Evolutionary conservation across 2,797 vertebrate species (phyloP), one percentile per base, ranked within the genome.

Genomic region (Brotula barbata): DNA sequence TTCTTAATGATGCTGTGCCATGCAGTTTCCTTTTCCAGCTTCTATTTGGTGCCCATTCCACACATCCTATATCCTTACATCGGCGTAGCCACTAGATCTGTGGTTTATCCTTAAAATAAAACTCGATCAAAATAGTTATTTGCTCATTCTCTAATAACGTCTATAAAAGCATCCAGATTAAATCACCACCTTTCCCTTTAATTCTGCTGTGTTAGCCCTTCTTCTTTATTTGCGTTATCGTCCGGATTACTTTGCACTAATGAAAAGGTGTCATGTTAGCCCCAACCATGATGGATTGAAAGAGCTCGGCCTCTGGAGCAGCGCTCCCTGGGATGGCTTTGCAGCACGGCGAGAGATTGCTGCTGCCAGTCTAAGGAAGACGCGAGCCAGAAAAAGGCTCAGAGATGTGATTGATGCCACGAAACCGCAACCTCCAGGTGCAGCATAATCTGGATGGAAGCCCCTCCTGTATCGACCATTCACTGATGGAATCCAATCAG

Each of bases 211-310:
- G 47, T 51, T 44, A 49, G 49, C 37, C 48, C 39, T 2, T 2
- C 20, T 28, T 64, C 44, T 42, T 64, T 54, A 37, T 63, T 72
- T 46, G 4, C 25, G 25, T 28, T 54, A 55, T 68, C 31, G 61
- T 53, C 50, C 57, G n/a, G n/a, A 78, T 72, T 84, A 86, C 85
- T 89, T 80, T 84, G 62, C 78, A 55, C 72, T 88, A 87, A 89
- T 89, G 83, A 85, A 85, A 82, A 78, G 76, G 61, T 77, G 77
- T 72, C 79, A 66, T 63, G 65, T 87, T 77, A 40, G 50, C 68
- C 34, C 39, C 39, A 53, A 53, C 55, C 25, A 13, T 83, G 87
- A 89, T 87, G 84, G 82, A 89, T 87, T 71, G 82, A 77, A 50
- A 55, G 70, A 81, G 57, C 72, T 51, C 57, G 68, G 72, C 73